Conservation (phyloP, 2,113 vertebrate genomes). For the Platichthys stellatus region DNA sequence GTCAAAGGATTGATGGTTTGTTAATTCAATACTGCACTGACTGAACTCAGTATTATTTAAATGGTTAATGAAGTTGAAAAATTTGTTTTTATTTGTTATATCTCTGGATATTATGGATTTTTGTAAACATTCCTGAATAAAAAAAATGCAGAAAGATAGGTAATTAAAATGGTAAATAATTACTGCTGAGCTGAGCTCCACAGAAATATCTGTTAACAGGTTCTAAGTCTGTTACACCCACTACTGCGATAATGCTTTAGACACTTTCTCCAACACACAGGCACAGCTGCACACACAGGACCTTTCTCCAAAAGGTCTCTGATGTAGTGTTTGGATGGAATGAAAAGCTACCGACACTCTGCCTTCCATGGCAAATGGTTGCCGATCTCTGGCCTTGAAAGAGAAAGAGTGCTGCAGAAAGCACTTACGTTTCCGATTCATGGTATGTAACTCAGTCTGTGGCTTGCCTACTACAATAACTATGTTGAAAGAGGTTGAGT, state of each 20-base stretch:
- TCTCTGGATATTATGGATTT: too few species aligned
- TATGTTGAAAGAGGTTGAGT: background rate
- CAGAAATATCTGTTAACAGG: background rate
- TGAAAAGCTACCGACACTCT: background rate
- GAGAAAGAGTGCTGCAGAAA: constrained; percentile 2
- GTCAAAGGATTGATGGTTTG: too few species aligned
- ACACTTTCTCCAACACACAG: background rate
- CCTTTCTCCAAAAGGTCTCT: constrained; percentile 15
- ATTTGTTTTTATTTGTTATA: too few species aligned
- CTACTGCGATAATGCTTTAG: background rate
- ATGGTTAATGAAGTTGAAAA: too few species aligned
- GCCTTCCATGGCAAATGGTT: background rate
- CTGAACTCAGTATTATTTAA: too few species aligned
- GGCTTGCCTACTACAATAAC: background rate
- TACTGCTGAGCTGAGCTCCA: background rate
- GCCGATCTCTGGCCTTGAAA: constrained; percentile 5
- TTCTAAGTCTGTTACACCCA: background rate
- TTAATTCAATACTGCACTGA: too few species aligned
- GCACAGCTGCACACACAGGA: constrained; percentile 3
- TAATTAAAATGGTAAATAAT: background rate
- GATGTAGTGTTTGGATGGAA: background rate
- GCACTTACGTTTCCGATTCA: background rate
- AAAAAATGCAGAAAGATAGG: too few species aligned
- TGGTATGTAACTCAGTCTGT: background rate
- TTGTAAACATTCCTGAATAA: too few species aligned